phyloP scores from a whole-genome alignment of 2,797 vertebrate genomes.

The Lutra lutra region DNA sequence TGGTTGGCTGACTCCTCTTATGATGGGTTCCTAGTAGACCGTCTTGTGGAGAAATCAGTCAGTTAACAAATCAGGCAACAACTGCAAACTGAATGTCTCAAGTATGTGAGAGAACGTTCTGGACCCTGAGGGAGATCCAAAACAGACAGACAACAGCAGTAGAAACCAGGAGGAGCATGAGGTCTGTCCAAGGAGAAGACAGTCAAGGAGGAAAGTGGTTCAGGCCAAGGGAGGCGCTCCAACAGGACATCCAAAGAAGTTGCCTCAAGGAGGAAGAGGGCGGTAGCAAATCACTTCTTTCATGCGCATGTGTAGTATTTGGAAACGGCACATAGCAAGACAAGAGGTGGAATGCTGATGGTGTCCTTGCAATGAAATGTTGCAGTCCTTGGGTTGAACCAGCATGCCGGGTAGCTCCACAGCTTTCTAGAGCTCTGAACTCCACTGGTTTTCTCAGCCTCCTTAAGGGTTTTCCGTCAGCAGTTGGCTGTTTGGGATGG shows the following conservation, averaged over 20 bases:
- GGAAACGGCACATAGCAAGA: background rate
- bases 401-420: background rate
- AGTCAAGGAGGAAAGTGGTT: background rate
- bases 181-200: background rate
- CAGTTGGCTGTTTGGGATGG: background rate
- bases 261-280: background rate
- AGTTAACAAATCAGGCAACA: background rate
- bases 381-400: background rate
- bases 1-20: background rate
- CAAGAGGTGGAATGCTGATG: background rate
- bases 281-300: background rate
- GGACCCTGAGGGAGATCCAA: background rate
- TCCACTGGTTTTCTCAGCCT: background rate
- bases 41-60: background rate
- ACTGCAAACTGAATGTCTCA: background rate
- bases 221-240: background rate
- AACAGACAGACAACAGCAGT: background rate
- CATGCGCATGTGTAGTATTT: background rate
- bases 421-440: background rate
- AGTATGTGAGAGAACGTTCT: background rate
- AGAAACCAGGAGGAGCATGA: background rate
- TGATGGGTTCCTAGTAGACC: background rate
- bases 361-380: background rate
- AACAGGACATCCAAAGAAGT: background rate
- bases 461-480: background rate